Percentiles rank a stretch among this genome's conserved stretches.
Evolutionary conservation across 2,888 invertebrate species (phyloP).

Genomic region (Enoplolaimus lenunculus): DNA sequence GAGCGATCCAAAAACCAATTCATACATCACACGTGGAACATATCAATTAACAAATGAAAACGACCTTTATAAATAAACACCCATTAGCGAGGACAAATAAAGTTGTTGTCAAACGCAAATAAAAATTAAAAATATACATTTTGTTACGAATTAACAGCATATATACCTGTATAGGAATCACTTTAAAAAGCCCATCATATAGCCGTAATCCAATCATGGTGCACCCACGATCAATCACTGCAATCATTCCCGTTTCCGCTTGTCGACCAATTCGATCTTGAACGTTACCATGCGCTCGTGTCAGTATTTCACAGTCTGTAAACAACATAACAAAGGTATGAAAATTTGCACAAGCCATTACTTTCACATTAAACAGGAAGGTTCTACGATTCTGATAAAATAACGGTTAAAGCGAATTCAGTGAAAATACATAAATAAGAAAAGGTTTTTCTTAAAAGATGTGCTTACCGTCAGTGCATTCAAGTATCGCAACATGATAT

Average conservation of each 20-base stretch:
- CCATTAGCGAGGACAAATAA: no score
- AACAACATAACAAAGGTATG: constrained; percentile 44
- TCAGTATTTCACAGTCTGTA: constrained; percentile 66
- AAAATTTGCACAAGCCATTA: background rate
- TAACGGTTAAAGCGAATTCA: no score
- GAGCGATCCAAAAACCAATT: no score
- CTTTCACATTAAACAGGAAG: no score
- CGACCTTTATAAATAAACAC: no score
- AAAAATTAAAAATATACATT: no score
- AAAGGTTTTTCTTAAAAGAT: constrained; percentile 23
- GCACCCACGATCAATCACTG: constrained; percentile 85
- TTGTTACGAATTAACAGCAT: no score
- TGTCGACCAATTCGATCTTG: constrained; percentile 79
- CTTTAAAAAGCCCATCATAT: constrained; percentile 91
- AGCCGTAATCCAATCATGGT: constrained; percentile 82
- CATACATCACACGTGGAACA: no score
- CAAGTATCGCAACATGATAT: constrained; percentile 91
- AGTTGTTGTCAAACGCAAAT: no score
- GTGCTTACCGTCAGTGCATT: constrained; percentile 60
- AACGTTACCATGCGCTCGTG: constrained; percentile 88
- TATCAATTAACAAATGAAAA: no score
- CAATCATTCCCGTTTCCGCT: constrained; percentile 85
- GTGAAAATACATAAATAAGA: no score
- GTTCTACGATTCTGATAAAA: no score
- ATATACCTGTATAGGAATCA: constrained; percentile 49